Conservation (phyloP, 2,888 invertebrate species). For the Timema podura region DNA sequence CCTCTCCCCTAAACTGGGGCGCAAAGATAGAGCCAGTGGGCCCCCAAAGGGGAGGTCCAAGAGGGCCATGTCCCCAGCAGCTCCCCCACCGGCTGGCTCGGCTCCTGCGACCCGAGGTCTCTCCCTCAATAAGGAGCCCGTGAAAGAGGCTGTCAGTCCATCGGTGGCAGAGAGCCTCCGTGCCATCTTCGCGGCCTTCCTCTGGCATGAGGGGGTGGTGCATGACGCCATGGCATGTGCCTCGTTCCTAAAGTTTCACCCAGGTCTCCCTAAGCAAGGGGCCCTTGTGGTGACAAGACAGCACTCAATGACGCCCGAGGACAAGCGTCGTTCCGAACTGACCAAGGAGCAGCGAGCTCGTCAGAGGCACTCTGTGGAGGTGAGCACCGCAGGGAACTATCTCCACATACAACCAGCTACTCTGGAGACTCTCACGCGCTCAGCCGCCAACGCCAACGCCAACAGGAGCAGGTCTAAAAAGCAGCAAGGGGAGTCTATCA, state of each 20-base stretch:
- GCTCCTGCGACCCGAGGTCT: constrained; percentile 3
- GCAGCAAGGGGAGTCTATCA: constrained; percentile 33
- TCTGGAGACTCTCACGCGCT: constrained; percentile 69
- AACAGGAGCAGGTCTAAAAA: constrained; percentile 59
- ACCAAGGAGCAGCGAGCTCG: constrained; percentile 59
- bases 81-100: constrained; percentile 18
- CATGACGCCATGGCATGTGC: constrained; percentile 98
- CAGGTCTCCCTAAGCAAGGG: constrained; percentile 75
- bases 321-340: constrained; percentile 49
- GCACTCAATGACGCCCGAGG: constrained; percentile 36
- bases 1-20: constrained; percentile 51
- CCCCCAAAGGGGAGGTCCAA: constrained; percentile 38
- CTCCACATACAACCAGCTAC: constrained; percentile 75
- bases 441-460: constrained; percentile 73
- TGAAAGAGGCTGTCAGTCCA: constrained; percentile 81
- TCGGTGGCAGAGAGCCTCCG: constrained; percentile 87
- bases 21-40: constrained; percentile 53
- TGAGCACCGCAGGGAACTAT: constrained; percentile 64
- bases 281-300: constrained; percentile 68
- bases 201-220: constrained; percentile 97
- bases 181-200: constrained; percentile 92
- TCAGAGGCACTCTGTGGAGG: constrained; percentile 87
- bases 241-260: constrained; percentile 92
- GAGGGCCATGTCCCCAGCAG: constrained; percentile 46
- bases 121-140: constrained; percentile 49